Base-by-base conservation (phyloP, 2,888 invertebrate genomes). In the Plagodis pulveraria region DNA sequence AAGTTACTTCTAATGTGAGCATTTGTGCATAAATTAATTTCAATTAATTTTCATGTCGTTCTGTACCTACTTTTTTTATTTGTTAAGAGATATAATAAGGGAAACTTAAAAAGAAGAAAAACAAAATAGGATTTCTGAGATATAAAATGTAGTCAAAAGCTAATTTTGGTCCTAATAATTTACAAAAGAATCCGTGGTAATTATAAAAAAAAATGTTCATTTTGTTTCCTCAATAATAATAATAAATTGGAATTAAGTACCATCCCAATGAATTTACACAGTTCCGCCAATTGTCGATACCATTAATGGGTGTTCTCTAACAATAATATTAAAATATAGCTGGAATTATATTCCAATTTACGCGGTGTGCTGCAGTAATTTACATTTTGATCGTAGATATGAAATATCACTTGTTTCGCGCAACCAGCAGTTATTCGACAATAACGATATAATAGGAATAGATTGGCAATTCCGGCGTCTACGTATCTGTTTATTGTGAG, bases 401-500 rank as follows among this genome's bases (percentile, higher is more conserved):
- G 58, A 66, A 57, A 56, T 61, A 53, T 61, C 12, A 52, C 50
- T 63, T 52, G 52, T 43, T 43, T 53, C 59, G 32, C 59, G 51
- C 59, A 56, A 52, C 62, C 52, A 63, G 50, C 53, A 41, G 62
- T 64, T 60, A 63, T 65, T 61, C 35, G 63, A 67, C 62, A 69
- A 72, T 69, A 73, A 74, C 74, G 76, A 77, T 73, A 73, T 73
- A 77, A 76, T 73, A 66, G 71, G 69, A 83, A 83, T 81, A 83
- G 76, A 84, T 86, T 80, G 82, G 74, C 84, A 81, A 84, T 87
- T 80, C 77, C 76, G 72, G 73, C 74, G 76, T 78, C 78, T 80
- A 78, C 81, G 80, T 81, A 83, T 83, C 76, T 83, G 78, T 78
- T 81, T 83, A 81, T 83, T 81, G 78, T 76, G 72, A 83, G 82